phyloP scores from a whole-genome alignment of 1,140 invertebrate genomes.

The Formica exsecta region DNA sequence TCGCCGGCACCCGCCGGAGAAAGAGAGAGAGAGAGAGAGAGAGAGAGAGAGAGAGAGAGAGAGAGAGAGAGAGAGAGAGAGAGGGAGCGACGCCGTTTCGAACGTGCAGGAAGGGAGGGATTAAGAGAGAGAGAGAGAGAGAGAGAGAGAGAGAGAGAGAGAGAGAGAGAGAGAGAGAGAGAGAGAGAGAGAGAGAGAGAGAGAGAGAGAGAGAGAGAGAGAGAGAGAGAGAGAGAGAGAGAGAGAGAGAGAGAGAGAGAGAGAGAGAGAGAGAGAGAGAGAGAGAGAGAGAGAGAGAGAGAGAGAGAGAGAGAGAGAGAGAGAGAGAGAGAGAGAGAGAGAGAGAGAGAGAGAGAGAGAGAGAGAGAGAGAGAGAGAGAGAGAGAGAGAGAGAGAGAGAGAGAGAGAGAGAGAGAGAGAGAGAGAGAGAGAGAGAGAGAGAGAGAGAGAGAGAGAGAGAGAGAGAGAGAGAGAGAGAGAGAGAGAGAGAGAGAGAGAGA shows the following conservation, averaged over 20 bases:
- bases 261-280: conserved; percentile 46
- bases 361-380: conserved; percentile 46
- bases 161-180: conserved; percentile 46
- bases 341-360: conserved; percentile 46
- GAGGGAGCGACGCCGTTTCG: too few species aligned
- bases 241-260: conserved; percentile 46
- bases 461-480: conserved; percentile 46
- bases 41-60: not conserved
- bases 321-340: conserved; percentile 46
- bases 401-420: conserved; percentile 46
- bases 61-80: not conserved
- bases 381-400: conserved; percentile 46
- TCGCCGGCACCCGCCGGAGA: conserved; percentile 45
- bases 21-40: conserved; percentile 36
- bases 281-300: conserved; percentile 46
- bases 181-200: conserved; percentile 46
- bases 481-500: conserved; percentile 46
- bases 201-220: conserved; percentile 46
- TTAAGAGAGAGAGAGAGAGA: conserved; percentile 49
- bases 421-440: conserved; percentile 46
- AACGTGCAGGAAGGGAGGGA: too few species aligned
- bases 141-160: conserved; percentile 46
- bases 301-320: conserved; percentile 46
- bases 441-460: conserved; percentile 46
- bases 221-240: conserved; percentile 46